Percentiles rank a stretch among this genome's conserved stretches.
Conservation (phyloP, 2,888 invertebrate species). For the Eupithecia dodoneata region DNA sequence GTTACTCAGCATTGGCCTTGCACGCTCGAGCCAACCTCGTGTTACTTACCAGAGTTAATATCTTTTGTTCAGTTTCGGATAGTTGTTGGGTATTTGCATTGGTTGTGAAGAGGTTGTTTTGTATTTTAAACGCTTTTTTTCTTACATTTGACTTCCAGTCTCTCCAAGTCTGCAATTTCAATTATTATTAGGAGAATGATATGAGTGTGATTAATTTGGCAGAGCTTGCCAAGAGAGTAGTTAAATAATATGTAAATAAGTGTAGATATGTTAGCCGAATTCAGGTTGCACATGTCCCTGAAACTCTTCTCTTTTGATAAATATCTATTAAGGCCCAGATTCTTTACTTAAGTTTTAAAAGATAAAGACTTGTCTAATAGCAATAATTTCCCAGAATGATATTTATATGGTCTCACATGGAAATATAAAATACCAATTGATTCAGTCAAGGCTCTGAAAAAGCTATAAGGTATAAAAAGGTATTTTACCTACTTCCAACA, state of each 20-base stretch:
- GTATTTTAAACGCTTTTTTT: conserved; percentile 69
- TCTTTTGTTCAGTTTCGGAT: conserved; percentile 67
- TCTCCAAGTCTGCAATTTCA: conserved; percentile 61
- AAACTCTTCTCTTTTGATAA: no score
- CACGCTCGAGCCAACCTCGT: neutral
- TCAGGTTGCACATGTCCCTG: no score
- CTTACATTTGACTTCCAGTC: conserved; percentile 73
- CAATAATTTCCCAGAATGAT: no score
- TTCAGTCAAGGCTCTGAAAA: neutral
- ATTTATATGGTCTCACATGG: no score
- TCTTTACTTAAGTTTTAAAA: neutral
- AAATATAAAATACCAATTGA: neutral
- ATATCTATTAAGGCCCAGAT: no score
- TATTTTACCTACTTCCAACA: neutral
- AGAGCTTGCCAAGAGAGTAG: neutral
- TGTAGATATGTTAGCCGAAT: neutral
- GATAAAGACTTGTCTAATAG: neutral
- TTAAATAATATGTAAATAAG: neutral
- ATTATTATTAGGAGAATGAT: neutral
- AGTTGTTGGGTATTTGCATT: conserved; percentile 56
- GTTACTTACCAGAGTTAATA: conserved; percentile 55
- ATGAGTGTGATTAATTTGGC: neutral
- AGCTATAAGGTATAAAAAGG: neutral
- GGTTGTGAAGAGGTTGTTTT: conserved; percentile 65
- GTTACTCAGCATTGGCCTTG: neutral